A percentile compares a stretch with the other conserved stretches of the same genome.
These are phyloP conservation scores for Torymus aiolomorphi DNA, from an alignment of 2,888 invertebrate genomes.

Conservation along the genomic window DNA sequence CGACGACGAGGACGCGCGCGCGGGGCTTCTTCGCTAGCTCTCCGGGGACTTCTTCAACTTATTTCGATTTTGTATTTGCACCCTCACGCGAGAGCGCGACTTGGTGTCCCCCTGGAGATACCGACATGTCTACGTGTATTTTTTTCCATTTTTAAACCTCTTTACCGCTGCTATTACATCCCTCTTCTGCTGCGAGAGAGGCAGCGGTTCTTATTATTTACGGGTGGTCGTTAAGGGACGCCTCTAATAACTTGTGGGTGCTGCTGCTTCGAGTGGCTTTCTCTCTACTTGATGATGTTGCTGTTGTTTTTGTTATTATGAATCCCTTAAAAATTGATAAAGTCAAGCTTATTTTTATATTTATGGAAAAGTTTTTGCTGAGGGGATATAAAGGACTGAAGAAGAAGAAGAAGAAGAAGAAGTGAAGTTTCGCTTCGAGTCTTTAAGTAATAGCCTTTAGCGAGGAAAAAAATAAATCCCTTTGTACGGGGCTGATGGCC, in stretches of 20 bases:
- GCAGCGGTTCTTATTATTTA: conserved; percentile 26
- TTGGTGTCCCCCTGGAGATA: too few species aligned
- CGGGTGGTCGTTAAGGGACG: conserved; percentile 19
- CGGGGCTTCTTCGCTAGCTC: not conserved
- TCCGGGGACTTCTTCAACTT: conserved; percentile 35
- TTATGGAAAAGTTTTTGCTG: too few species aligned
- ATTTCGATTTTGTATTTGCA: conserved; percentile 44
- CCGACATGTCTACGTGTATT: not conserved
- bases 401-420: too few species aligned
- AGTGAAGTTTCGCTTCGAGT: not conserved
- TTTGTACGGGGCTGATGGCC: conserved; percentile 15
- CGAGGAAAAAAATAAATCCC: not conserved
- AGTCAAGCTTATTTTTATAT: too few species aligned
- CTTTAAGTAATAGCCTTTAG: conserved; percentile 3
- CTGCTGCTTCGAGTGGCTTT: conserved; percentile 19
- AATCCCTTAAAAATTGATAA: too few species aligned
- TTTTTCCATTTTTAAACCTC: conserved; percentile 23
- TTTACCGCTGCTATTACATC: conserved; percentile 8
- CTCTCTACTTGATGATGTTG: not conserved
- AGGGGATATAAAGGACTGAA: too few species aligned
- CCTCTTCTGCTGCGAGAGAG: not conserved
- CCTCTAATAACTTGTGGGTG: too few species aligned
- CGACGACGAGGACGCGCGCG: not conserved
- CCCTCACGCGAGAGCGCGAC: not conserved
- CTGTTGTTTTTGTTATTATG: too few species aligned